phyloP scores from a whole-genome alignment of 2,113 vertebrate genomes.

The Eupsittula cactorum region DNA sequence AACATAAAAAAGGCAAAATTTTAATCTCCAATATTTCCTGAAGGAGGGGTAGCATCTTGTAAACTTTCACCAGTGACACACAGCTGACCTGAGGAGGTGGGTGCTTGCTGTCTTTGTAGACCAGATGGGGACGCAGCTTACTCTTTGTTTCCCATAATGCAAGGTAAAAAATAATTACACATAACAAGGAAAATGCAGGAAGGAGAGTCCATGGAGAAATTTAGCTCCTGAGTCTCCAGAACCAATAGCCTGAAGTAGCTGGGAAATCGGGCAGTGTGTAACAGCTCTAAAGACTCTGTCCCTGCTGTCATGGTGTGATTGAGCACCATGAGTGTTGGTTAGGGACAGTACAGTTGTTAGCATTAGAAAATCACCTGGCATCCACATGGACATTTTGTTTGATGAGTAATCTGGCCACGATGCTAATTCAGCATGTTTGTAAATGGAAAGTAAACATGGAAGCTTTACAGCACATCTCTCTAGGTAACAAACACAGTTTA shows the following conservation, averaged over 20 bases:
- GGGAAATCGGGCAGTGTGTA: background rate
- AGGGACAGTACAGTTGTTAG: background rate
- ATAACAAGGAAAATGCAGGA: background rate
- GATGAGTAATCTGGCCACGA: background rate
- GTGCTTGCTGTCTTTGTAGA: background rate
- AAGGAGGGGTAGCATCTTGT: background rate
- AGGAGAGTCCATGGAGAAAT: background rate
- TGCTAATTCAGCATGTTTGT: background rate
- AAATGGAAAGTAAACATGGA: background rate
- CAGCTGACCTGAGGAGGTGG: background rate
- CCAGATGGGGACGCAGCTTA: background rate
- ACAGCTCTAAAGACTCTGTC: background rate
- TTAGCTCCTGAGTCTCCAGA: background rate
- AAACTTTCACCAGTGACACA: background rate
- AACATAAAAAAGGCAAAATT: background rate
- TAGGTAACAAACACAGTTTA: background rate
- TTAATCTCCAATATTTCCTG: background rate
- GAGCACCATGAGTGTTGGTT: background rate
- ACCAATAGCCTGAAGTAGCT: background rate
- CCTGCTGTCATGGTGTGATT: background rate
- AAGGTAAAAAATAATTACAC: background rate
- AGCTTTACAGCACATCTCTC: background rate
- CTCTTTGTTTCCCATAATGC: background rate
- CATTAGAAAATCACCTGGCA: background rate
- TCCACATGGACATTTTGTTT: background rate